phyloP scores from a whole-genome alignment of 2,888 invertebrate genomes.

The Morpho achilles region DNA sequence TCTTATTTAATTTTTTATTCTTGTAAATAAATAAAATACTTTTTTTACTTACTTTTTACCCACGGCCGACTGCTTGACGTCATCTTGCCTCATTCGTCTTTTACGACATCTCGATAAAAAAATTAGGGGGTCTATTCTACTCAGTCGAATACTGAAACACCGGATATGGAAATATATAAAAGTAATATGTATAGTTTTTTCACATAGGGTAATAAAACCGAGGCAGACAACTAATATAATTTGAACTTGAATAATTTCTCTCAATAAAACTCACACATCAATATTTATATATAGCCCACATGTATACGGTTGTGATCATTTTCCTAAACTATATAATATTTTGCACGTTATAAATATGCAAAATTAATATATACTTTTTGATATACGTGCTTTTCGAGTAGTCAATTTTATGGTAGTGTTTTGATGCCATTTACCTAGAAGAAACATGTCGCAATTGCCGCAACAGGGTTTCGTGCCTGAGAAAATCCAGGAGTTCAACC shows the following conservation, averaged over 20 bases:
- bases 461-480: slow-evolving; percentile 68
- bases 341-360: slow-evolving; percentile 34
- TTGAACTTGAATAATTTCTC: not conserved
- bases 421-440: slow-evolving; percentile 47
- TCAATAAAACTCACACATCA: slow-evolving; percentile 6
- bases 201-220: not conserved
- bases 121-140: too few relatives aligned
- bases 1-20: too few relatives aligned
- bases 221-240: not conserved
- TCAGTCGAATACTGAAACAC: too few relatives aligned
- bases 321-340: slow-evolving; percentile 47
- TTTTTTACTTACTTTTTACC: too few relatives aligned
- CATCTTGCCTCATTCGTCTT: too few relatives aligned
- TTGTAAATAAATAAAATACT: too few relatives aligned
- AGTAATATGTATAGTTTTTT: too few relatives aligned
- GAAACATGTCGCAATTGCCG: slow-evolving; percentile 64
- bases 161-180: too few relatives aligned
- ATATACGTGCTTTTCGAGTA: slow-evolving; percentile 48
- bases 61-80: too few relatives aligned
- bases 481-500: slow-evolving; percentile 66
- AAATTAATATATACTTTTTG: slow-evolving; percentile 38
- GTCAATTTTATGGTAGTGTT: slow-evolving; percentile 42
- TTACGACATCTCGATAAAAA: too few relatives aligned
- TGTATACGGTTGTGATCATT: slow-evolving; percentile 64
- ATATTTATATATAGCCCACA: slow-evolving; percentile 16